phyloP scores from a whole-genome alignment of 2,888 invertebrate genomes.

The Amphipoea lucens region DNA sequence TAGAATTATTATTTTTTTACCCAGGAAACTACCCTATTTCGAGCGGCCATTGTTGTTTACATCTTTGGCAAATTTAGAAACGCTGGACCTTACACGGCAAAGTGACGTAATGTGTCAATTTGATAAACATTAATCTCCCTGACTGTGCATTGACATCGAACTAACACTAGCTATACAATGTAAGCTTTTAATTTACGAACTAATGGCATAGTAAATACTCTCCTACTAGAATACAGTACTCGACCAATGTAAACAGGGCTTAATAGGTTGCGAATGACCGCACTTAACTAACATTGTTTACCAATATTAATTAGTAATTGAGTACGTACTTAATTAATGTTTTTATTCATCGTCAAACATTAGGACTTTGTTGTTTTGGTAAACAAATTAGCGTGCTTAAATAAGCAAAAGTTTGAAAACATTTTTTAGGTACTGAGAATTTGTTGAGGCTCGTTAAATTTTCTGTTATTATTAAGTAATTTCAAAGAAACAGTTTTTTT shows the following conservation, averaged over 20 bases:
- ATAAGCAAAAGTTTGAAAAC: slow-evolving; percentile 8
- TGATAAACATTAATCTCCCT: background rate
- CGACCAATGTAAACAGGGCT: slow-evolving; percentile 46
- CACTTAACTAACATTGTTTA: slow-evolving; percentile 44
- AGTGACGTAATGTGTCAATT: background rate
- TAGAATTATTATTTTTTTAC: too few relatives aligned
- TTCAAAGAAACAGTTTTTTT: too few relatives aligned
- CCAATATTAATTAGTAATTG: slow-evolving; percentile 33
- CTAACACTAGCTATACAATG: slow-evolving; percentile 21
- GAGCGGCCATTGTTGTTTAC: too few relatives aligned
- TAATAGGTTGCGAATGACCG: slow-evolving; percentile 39
- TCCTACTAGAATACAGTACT: slow-evolving; percentile 38
- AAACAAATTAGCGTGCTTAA: slow-evolving; percentile 32
- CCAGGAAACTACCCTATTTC: too few relatives aligned
- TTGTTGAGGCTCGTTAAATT: background rate
- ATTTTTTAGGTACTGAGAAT: slow-evolving; percentile 1
- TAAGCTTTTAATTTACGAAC: slow-evolving; percentile 34
- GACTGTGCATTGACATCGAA: background rate
- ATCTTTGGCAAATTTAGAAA: too few relatives aligned
- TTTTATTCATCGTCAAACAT: slow-evolving; percentile 39
- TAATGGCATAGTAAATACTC: slow-evolving; percentile 50
- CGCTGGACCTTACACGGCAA: background rate
- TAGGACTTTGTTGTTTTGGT: slow-evolving; percentile 31
- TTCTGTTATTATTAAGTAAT: too few relatives aligned
- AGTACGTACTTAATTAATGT: slow-evolving; percentile 26